Base-by-base conservation (phyloP, 2,888 invertebrate species). In the Diogma glabrata region DNA sequence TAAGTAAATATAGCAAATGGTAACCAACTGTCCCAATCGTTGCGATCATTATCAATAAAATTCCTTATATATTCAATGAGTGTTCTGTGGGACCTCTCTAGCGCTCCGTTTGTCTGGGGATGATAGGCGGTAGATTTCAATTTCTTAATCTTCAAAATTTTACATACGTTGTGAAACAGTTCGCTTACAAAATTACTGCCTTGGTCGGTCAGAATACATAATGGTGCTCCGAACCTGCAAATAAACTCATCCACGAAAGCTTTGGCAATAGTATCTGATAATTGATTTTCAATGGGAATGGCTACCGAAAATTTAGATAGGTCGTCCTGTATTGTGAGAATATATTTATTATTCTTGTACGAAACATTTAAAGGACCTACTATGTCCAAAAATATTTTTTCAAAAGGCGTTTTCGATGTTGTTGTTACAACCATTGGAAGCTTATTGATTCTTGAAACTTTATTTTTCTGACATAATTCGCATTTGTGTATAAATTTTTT, bases 321-420 rank as follows among this genome's bases (percentile, higher is more conserved):
- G 52, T 64, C 62, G 43, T 65, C 62, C 56, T 64, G 62, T 3
- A 63, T 16, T 0, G 64, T 64, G 12, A 67, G 47, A n/a, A n/a
- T n/a, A n/a, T n/a, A n/a, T n/a, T n/a, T n/a, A n/a, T n/a, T n/a
- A n/a, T n/a, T n/a, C n/a, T n/a, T n/a, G n/a, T n/a, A n/a, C n/a
- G n/a, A n/a, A 16, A 6, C 3, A 14, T 2, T 46, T 24, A 16
- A 12, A 16, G 46, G 46, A 2, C 46, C 46, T 6, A 46, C 26
- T 12, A 46, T 46, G 12, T 46, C 46, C 7, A 46, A 17, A 46
- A 46, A 46, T 6, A 46, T 24, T 24, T 24, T 23, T 19, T 46
- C 24, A 16, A 46, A 46, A 16, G 46, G 46, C n/a, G 14, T 24
- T n/a, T 23, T 46, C 14, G 6, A 5, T 24, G n/a, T n/a, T n/a